Conservation (phyloP, 2,888 invertebrate genomes). For the Mystacides longicornis region DNA sequence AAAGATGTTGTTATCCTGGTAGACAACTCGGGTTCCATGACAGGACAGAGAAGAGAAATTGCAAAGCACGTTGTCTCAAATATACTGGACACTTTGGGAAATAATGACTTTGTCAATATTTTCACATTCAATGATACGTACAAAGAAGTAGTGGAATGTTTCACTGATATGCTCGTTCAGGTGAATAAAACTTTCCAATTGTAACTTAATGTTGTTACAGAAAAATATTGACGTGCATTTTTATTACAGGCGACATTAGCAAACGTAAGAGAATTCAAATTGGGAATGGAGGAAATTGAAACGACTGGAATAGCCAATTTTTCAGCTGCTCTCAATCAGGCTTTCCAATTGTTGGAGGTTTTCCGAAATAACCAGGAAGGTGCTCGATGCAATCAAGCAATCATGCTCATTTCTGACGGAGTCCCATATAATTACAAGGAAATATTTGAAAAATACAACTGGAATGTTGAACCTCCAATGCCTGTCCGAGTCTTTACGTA, state of each 20-base stretch:
- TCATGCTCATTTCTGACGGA: constrained; percentile 98
- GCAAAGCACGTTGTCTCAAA: constrained; percentile 80
- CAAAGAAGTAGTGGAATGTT: constrained; percentile 79
- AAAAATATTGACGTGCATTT: not conserved
- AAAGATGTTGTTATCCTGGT: constrained; percentile 86
- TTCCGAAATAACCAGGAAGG: constrained; percentile 57
- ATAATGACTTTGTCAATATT: constrained; percentile 97
- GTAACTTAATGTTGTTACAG: no score
- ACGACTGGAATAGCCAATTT: constrained; percentile 92
- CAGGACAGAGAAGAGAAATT: constrained; percentile 79
- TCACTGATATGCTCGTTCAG: constrained; percentile 83
- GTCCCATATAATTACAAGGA: constrained; percentile 91
- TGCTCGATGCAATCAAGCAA: constrained; percentile 72
- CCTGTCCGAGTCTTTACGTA: constrained; percentile 96
- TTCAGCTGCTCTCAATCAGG: constrained; percentile 77
- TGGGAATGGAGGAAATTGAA: constrained; percentile 67
- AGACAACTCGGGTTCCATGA: constrained; percentile 89
- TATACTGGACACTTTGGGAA: constrained; percentile 92
- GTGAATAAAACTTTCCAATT: no score
- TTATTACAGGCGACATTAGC: constrained; percentile 67
- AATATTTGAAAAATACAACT: constrained; percentile 86
- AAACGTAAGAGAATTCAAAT: constrained; percentile 75
- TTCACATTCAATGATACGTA: constrained; percentile 82
- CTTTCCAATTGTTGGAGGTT: constrained; percentile 77
- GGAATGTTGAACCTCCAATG: constrained; percentile 63